Evolutionary conservation across 2,888 invertebrate genomes (phyloP), one percentile per base, ranked within the genome.

Genomic region (Punctoribates punctum): DNA sequence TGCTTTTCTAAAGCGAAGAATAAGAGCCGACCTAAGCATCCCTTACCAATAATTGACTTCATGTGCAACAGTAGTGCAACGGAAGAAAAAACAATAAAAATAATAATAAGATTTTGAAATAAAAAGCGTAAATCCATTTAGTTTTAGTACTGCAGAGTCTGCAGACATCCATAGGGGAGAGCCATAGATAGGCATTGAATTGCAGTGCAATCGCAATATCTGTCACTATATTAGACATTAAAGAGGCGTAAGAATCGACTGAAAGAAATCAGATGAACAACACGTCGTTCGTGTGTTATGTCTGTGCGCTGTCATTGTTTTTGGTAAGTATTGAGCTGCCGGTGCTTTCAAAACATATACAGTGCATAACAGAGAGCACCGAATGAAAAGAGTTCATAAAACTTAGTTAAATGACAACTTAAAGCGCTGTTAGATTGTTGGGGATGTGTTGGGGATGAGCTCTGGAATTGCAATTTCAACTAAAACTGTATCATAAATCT

Each of bases 391-490:
- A 34, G 34, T 65, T 65, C 65, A 65, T 65, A 65, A 25, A 65
- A 65, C 62, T 65, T 65, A 65, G 27, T 65, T 27, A 65, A 34
- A 65, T 29, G 65, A 65, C 65, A 65, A 65, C 34, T 38, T 38
- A 65, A 65, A 34, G 57, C 25, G n/a, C 57, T 25, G 57, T 23
- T 11, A 34, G 34, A 34, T 34, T 34, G 34, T 34, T 34, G 34
- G 34, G 34, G 34, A 34, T 34, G 34, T 34, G 34, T 34, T 34
- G 34, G 34, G 34, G 34, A 34, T 34, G 34, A 34, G 34, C 34
- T 3, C 34, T 34, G 62, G 25, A 62, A 62, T 4, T 29, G 17
- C 27, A 27, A 27, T 62, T 62, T 62, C 6, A 62, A 9, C 62
- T 27, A 62, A 62, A 62, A 34, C 65, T 29, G 20, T 38, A 5